phyloP scores from a whole-genome alignment of 2,113 vertebrate species.

The Chloropsis cyanopogon region DNA sequence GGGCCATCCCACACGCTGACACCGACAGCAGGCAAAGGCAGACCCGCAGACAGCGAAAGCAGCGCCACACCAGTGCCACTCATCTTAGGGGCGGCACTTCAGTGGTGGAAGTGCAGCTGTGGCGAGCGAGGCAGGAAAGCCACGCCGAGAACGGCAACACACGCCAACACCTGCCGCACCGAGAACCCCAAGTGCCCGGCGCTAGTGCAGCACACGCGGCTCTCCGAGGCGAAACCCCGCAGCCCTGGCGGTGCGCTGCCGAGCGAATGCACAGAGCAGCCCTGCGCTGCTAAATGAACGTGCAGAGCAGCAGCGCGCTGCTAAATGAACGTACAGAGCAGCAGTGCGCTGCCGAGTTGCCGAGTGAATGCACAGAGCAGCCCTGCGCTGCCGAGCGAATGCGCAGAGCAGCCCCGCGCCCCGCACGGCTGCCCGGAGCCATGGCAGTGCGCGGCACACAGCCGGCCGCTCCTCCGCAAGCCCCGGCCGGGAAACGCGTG shows the following conservation, averaged over 20 bases:
- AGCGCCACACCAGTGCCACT: fast-evolving
- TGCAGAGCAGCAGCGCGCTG: fast-evolving
- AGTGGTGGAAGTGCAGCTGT: fast-evolving
- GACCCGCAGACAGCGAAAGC: fast-evolving
- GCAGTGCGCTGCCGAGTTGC: too few species aligned
- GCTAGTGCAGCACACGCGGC: fast-evolving
- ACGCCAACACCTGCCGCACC: fast-evolving
- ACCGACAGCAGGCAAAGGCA: neutral
- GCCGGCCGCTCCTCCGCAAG: neutral
- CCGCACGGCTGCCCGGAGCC: neutral
- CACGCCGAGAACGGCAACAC: fast-evolving
- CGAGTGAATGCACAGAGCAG: fast-evolving
- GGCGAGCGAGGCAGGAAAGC: neutral
- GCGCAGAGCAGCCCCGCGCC: fast-evolving
- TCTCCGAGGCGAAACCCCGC: too few species aligned
- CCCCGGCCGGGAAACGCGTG: neutral
- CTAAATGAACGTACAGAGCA: too few species aligned
- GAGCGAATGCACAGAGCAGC: fast-evolving
- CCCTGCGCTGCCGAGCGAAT: fast-evolving
- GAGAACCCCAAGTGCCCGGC: fast-evolving
- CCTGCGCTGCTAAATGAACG: fast-evolving
- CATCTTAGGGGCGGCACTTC: fast-evolving
- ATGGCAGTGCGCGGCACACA: neutral
- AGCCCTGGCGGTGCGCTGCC: too few species aligned
- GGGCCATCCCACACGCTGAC: too few species aligned